These are phyloP conservation scores for Dynastes tityus DNA, from an alignment of 2,888 invertebrate genomes.

Conservation along the genomic window DNA sequence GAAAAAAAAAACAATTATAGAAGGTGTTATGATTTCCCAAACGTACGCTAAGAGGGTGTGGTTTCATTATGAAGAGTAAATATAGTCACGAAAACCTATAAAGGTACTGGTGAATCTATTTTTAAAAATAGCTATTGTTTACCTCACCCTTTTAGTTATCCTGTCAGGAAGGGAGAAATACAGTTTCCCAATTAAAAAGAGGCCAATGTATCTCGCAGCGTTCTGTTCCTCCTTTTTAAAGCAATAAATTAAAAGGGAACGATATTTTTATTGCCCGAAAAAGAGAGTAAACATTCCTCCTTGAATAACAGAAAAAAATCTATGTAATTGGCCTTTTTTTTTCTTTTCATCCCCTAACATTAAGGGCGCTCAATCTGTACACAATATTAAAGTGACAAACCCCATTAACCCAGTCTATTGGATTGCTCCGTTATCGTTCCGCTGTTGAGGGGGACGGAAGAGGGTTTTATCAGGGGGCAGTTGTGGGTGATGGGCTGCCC, in stretches of 20 bases:
- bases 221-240: not conserved
- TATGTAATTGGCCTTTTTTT: not conserved
- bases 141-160: constrained; percentile 47
- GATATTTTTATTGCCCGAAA: too few species aligned
- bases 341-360: constrained; percentile 24
- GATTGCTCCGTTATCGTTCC: constrained; percentile 49
- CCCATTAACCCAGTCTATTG: constrained; percentile 49
- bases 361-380: constrained; percentile 48
- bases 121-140: constrained; percentile 57
- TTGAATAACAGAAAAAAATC: not conserved
- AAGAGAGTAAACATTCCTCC: not conserved
- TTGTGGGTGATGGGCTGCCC: constrained; percentile 20
- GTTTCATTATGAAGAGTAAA: constrained; percentile 62
- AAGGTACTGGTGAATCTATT: constrained; percentile 59
- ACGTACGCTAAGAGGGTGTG: constrained; percentile 60
- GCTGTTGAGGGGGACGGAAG: constrained; percentile 10
- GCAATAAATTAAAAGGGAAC: too few species aligned
- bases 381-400: constrained; percentile 51
- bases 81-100: constrained; percentile 61
- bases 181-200: constrained; percentile 47
- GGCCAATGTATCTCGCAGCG: not conserved
- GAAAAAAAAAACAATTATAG: constrained; percentile 62
- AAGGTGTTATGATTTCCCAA: constrained; percentile 66
- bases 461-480: not conserved
- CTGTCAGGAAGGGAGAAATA: constrained; percentile 40